Evolutionary conservation across 2,888 invertebrate genomes (phyloP).

Genomic region (Clanis bilineata): DNA sequence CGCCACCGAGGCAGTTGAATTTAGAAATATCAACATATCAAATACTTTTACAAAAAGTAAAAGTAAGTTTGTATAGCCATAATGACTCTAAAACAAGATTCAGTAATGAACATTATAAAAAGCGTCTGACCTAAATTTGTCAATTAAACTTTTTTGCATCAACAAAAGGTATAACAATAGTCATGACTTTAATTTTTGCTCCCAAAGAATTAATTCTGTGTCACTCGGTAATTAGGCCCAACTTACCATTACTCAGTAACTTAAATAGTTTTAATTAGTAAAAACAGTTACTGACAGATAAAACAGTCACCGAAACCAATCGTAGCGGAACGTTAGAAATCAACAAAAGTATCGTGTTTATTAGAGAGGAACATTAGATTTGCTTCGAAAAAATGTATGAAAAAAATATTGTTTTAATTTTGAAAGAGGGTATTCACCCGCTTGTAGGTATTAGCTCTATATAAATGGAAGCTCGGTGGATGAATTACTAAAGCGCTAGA

Average conservation of each 20-base stretch:
- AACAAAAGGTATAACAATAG: neutral
- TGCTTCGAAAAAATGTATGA: neutral
- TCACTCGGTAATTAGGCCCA: neutral
- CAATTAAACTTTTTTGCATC: neutral
- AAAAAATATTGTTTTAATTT: neutral
- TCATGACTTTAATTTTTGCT: neutral
- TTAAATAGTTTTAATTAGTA: neutral
- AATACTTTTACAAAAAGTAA: too few species aligned
- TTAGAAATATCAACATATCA: too few species aligned
- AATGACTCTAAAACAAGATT: too few species aligned
- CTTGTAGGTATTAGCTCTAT: constrained; percentile 21
- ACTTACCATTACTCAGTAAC: neutral
- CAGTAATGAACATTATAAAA: neutral
- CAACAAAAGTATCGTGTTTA: neutral
- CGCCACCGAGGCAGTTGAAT: too few species aligned
- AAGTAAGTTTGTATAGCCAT: too few species aligned
- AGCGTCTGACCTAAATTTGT: neutral
- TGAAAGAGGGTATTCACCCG: neutral
- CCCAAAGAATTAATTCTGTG: neutral
- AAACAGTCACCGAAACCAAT: constrained; percentile 8
- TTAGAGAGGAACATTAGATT: neutral
- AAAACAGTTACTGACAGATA: constrained; percentile 1
- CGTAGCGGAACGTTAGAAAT: neutral
- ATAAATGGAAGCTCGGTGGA: constrained; percentile 23
- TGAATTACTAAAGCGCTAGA: constrained; percentile 57